Evolutionary conservation across 2,113 vertebrate species (phyloP), one percentile per base, ranked within the genome.

Genomic region (Otolemur garnettii): DNA sequence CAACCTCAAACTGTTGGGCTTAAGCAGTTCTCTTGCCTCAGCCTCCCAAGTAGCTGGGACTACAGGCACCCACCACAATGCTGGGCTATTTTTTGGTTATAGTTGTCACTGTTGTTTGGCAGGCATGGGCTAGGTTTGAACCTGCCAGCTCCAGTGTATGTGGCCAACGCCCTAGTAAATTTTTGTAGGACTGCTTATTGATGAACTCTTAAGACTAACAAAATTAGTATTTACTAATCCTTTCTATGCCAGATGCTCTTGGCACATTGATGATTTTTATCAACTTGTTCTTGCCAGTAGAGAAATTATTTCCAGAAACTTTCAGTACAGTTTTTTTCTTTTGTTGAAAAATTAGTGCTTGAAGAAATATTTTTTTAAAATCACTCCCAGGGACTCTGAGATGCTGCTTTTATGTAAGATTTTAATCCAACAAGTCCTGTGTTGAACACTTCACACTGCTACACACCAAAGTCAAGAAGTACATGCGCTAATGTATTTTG

Each of bases 311-410:
- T 30, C 74, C n/a, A 80, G 18, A 24, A 45, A 68, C 28, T 95
- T 84, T 11, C 55, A 30, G 13, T 86, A 42, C 38, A 33, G 0
- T 81, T 90, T 83, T 88, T 86, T 42, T 50, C 64, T 75, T 28
- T 64, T 74, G 68, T 66, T 66, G 30, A 71, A 86, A 96, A 82
- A 24, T 87, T 22, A 33, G 9, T 59, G 26, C 69, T 95, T 90
- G 22, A 85, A 90, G 74, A 95, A 90, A 69, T n/a, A 4, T 42
- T 62, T 62, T 74, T 72, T 11, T 60, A 60, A 53, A 91, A 86
- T 60, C n/a, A 69, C 17, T 33, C 30, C 28, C n/a, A 82, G 60
- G 28, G 42, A 60, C 35, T 81, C 59, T n/a, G 59, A 86, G 28
- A 28, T 62, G 28, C 7, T 81, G 57, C 8, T 60, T 60, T 79